Conservation (phyloP, 2,888 invertebrate genomes). For the Sclerodermus sp. region DNA sequence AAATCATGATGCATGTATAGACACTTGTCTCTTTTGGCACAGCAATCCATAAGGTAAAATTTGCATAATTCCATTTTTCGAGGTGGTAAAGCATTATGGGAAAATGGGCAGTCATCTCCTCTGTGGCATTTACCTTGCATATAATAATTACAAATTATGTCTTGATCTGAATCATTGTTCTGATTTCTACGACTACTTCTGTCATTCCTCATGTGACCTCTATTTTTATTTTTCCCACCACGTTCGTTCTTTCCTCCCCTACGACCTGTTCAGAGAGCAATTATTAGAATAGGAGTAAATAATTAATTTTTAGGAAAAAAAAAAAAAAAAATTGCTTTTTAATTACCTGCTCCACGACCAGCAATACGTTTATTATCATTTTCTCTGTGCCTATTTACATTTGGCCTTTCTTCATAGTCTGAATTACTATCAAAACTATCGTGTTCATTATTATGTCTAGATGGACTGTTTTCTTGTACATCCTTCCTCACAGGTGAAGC, state of each 20-base stretch:
- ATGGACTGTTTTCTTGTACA: constrained; percentile 39
- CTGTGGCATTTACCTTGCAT: constrained; percentile 86
- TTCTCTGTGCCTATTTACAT: constrained; percentile 44
- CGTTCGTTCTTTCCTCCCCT: constrained; percentile 60
- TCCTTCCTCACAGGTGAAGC: constrained; percentile 66
- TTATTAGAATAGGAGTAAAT: neutral
- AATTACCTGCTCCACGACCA: constrained; percentile 31
- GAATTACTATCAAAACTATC: constrained; percentile 64
- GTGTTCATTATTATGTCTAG: constrained; percentile 53
- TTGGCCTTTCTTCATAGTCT: constrained; percentile 59
- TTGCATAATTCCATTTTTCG: constrained; percentile 94
- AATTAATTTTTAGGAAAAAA: neutral
- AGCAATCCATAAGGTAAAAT: constrained; percentile 94
- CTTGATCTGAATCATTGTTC: constrained; percentile 63
- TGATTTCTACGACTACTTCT: constrained; percentile 61
- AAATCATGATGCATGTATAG: constrained; percentile 96
- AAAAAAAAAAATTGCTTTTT: constrained; percentile 2
- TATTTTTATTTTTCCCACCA: constrained; percentile 57
- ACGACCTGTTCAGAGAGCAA: constrained; percentile 55
- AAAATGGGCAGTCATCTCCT: constrained; percentile 83
- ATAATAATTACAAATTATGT: constrained; percentile 79
- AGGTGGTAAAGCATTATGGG: constrained; percentile 79
- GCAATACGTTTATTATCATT: constrained; percentile 56
- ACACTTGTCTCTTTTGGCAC: constrained; percentile 93
- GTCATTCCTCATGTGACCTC: constrained; percentile 50